Base-by-base conservation (phyloP, 2,888 invertebrate genomes). In the Masnerella sp. region DNA sequence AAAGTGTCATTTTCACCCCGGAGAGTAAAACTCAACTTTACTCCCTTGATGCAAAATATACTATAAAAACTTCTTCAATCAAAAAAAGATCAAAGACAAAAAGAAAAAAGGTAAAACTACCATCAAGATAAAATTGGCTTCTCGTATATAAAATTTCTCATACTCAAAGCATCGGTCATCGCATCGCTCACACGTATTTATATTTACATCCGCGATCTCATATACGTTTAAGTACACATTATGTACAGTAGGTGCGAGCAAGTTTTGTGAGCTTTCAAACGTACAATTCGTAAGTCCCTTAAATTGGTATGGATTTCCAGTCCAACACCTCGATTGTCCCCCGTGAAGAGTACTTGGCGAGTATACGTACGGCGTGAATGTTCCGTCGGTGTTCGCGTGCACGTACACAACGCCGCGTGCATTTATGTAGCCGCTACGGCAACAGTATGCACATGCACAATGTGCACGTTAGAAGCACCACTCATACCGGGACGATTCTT, bases 281-380 rank as follows among this genome's bases (percentile, higher is more conserved):
- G 81, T 80, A 80, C 80, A 79, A 75, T 79, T 77, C 49, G 81
- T 82, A 84, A 85, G 85, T 85, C 83, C 81, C 81, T 85, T 80
- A 86, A 87, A 87, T 87, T 85, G 85, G 83, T 86, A 87, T 85
- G 85, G 83, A 85, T 87, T 87, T 87, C 87, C 87, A 86, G 85
- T 85, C 84, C 87, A 85, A 87, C 87, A 87, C 87, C 87, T 87
- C 85, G 85, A 87, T 87, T 87, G 86, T 86, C 81, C 83, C 78
- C 70, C 58, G 77, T 85, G 81, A 84, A 85, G 86, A 84, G 87
- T 86, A 78, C 87, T 86, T 83, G 80, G 81, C 81, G 78, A 80
- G 79, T 81, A 84, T 84, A 84, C 84, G 80, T 82, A 83, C 61
- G 62, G 73, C 69, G 62, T 75, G 51, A 74, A 77, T 69, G 76